Base-by-base conservation (phyloP, 2,888 invertebrate genomes). In the Pterostichus madidus region DNA sequence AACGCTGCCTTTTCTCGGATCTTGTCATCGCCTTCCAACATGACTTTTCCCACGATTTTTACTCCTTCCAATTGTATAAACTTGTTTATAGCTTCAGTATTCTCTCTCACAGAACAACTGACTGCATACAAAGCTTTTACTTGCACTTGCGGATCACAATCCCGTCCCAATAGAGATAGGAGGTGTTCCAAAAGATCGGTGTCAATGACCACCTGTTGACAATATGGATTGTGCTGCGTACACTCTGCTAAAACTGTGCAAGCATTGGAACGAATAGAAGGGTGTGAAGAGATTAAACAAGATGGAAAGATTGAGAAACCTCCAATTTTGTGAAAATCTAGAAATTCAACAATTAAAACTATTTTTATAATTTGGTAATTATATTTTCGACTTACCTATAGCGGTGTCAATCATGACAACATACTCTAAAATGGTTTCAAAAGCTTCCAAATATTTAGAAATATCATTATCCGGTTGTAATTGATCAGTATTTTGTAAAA, bases 181-280 rank as follows among this genome's bases (percentile, higher is more conserved):
- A 97, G 89, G 7, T 92, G 90, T 0, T 93, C 92, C 59, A 97
- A 89, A 7, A 95, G 90, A 0, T 93, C 93, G 68, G 92, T 91
- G 84, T 95, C 93, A 5, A 96, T 85, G n/a, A 94, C 93, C 56
- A 92, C 91, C 32, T 92, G 89, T 89, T 98, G 98, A 86, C 96
- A 96, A 87, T 92, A 95, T 0, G 94, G 93, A 90, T 98, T 97
- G 90, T 98, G 97, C 90, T 98, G 98, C 46, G 95, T 94, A 83
- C 97, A 89, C 86, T 95, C 95, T 0, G 95, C 97, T 2, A 98
- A 90, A 11, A 97, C 89, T 35, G 93, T 92, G 10, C 95, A 94
- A 1, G 94, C 92, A 52, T 91, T 90, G 84, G 93, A 91, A 46
- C 95, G 91, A 0, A 98, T 90, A 15, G 92, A 91, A 0, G 91